Conservation (phyloP, 2,113 vertebrate species). For the Lophochroa leadbeateri region DNA sequence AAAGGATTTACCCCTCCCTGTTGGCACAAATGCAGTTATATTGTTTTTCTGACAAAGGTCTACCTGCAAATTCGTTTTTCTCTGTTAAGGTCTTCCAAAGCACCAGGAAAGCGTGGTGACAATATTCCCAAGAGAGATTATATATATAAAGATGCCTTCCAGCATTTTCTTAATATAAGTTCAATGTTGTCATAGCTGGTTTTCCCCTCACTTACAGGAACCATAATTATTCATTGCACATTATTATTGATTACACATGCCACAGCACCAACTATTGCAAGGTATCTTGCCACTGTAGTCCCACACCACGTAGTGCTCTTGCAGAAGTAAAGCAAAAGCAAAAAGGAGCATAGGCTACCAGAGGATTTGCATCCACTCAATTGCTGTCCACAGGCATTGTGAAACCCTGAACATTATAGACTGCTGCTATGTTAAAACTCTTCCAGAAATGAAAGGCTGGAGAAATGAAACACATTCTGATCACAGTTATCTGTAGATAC, state of each 20-base stretch:
- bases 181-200: background rate
- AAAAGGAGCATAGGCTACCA: background rate
- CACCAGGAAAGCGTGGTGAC: background rate
- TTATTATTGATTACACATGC: background rate
- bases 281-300: background rate
- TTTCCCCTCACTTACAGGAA: background rate
- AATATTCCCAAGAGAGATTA: background rate
- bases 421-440: background rate
- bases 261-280: background rate
- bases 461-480: background rate
- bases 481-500: background rate
- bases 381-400: background rate
- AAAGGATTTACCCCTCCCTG: background rate
- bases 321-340: background rate
- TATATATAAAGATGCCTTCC: background rate
- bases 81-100: background rate
- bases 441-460: background rate
- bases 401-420: background rate
- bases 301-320: background rate
- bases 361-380: background rate
- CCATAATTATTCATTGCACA: background rate
- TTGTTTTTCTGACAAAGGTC: background rate
- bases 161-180: background rate
- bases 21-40: background rate
- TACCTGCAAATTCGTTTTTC: background rate